Evolutionary conservation across 1,140 invertebrate genomes (phyloP).

Genomic region (Pomacea maculata): DNA sequence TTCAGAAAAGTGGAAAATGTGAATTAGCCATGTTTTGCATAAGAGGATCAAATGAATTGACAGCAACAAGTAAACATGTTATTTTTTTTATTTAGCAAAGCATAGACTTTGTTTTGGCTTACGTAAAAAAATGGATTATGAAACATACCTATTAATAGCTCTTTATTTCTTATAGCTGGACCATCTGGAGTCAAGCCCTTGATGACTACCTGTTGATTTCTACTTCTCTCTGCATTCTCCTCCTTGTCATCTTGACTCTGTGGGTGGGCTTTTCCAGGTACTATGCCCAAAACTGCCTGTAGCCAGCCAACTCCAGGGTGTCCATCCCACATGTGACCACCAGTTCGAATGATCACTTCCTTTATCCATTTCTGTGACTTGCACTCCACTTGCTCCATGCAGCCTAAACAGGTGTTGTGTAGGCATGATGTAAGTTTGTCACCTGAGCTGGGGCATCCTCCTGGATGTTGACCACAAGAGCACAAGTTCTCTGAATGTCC

Average conservation of each 20-base stretch:
- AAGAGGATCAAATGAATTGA: no score
- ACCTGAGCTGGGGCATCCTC: not conserved
- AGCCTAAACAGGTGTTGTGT: not conserved
- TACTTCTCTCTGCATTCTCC: not conserved
- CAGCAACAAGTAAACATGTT: no score
- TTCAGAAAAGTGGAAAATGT: no score
- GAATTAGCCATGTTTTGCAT: no score
- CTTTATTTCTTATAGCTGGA: slow-evolving; percentile 16
- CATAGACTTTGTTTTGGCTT: not conserved
- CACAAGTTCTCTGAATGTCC: not conserved
- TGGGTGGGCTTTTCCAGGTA: not conserved
- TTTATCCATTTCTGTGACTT: not conserved
- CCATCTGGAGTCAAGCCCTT: slow-evolving; percentile 24
- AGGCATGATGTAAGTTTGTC: not conserved
- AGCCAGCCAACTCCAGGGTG: not conserved
- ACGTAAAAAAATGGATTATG: no score
- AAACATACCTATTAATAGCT: slow-evolving; percentile 27
- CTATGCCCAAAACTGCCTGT: slow-evolving; percentile 8
- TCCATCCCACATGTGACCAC: not conserved
- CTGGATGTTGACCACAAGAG: not conserved
- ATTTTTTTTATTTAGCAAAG: no score
- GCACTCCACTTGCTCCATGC: not conserved
- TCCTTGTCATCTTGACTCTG: not conserved
- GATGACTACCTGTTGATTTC: slow-evolving; percentile 10
- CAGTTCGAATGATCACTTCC: not conserved